Percentiles rank a stretch among this genome's conserved stretches.
Conservation (phyloP, 2,797 vertebrate species). For the Urocyon cinereoargenteus region DNA sequence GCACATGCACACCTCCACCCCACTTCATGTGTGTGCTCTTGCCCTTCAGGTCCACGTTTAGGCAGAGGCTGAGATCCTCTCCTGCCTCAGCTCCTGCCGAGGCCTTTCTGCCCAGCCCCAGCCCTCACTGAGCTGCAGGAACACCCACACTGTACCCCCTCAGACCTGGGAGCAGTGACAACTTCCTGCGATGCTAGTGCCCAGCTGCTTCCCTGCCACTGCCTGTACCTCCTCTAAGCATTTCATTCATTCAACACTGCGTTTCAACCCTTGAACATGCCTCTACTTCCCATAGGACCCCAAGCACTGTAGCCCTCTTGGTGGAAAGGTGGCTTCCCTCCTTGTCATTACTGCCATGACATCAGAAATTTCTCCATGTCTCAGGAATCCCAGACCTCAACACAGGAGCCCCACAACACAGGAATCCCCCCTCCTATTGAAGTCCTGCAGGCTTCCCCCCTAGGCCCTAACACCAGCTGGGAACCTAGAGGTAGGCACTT, state of each 20-base stretch:
- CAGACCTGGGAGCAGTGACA: neutral
- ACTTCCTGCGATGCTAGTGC: neutral
- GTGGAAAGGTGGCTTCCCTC: neutral
- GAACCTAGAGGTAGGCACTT: neutral
- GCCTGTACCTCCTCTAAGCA: neutral
- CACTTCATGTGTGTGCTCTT: neutral
- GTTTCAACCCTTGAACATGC: neutral
- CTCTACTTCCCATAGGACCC: neutral
- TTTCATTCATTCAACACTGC: neutral
- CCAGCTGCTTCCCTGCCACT: neutral
- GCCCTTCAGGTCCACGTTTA: neutral
- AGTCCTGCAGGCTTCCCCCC: neutral
- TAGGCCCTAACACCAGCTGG: neutral
- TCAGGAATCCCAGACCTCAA: neutral
- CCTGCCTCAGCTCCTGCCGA: neutral
- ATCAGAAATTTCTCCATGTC: neutral
- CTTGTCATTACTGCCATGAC: neutral
- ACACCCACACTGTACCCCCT: neutral
- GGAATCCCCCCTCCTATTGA: neutral
- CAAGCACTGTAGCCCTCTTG: neutral
- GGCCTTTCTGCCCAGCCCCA: neutral
- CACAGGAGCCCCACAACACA: neutral
- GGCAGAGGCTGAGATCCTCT: neutral
- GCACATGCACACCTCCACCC: neutral
- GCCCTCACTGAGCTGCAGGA: neutral